Conservation (phyloP, 1,140 invertebrate species). For the Caenorhabditis briggsae region DNA sequence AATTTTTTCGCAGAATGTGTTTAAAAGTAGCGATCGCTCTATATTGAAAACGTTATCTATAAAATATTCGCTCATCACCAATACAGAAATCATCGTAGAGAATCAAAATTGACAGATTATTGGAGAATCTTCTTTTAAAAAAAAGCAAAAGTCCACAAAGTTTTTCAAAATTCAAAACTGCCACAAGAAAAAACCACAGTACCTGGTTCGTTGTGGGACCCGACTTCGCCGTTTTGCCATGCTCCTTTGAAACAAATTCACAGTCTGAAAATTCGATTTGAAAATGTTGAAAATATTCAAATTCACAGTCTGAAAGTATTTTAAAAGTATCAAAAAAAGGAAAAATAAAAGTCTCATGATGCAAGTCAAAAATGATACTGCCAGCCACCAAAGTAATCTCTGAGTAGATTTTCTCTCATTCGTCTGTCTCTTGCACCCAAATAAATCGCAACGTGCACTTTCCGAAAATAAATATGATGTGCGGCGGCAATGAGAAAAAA, state of each 20-base stretch:
- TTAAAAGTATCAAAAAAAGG: background rate
- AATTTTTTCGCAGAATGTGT: slow-evolving; percentile 1
- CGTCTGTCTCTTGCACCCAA: slow-evolving; percentile 1
- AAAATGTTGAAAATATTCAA: background rate
- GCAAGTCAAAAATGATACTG: background rate
- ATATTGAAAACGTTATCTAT: no score
- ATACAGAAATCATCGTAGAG: no score
- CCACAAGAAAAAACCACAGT: background rate
- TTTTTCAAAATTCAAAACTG: background rate
- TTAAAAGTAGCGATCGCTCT: no score
- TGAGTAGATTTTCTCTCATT: no score
- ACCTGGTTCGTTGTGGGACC: background rate
- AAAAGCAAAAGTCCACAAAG: background rate
- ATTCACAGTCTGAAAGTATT: background rate
- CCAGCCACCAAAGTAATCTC: background rate
- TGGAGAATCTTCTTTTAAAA: no score
- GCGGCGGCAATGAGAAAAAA: background rate
- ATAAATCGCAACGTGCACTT: slow-evolving; percentile 46
- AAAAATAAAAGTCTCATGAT: background rate
- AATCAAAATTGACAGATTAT: no score
- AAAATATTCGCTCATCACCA: no score
- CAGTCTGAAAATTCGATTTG: background rate
- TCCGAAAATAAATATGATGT: slow-evolving; percentile 30
- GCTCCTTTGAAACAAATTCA: background rate
- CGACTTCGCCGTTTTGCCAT: slow-evolving; percentile 21